Conservation (phyloP, 2,797 vertebrate species). For the Macropus fuliginosus region DNA sequence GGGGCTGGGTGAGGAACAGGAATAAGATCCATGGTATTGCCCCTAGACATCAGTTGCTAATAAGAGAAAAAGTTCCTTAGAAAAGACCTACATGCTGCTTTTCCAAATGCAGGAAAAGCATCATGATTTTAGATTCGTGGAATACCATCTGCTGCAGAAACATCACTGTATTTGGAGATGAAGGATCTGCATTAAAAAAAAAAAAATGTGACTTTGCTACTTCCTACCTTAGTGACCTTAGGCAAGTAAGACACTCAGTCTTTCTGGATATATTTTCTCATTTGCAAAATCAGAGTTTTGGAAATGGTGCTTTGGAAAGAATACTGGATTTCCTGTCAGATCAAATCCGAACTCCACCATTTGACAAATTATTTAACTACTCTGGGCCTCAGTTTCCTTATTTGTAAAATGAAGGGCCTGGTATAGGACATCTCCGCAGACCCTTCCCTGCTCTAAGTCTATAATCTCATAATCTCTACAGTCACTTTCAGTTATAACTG, state of each 20-base stretch:
- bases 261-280: constrained; percentile 1
- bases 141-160: background rate
- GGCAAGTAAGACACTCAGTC: background rate
- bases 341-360: background rate
- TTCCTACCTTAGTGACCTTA: background rate
- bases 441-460: background rate
- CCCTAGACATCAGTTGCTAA: constrained; percentile 43
- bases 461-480: background rate
- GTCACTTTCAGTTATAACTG: background rate
- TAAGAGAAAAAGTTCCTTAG: constrained; percentile 53
- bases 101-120: constrained; percentile 62
- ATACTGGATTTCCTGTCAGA: background rate
- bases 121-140: constrained; percentile 30
- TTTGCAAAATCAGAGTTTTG: background rate
- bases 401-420: background rate
- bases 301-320: background rate
- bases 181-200: background rate
- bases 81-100: constrained; percentile 62
- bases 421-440: background rate
- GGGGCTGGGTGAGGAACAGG: background rate
- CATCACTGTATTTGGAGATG: background rate
- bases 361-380: background rate
- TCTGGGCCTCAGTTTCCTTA: background rate
- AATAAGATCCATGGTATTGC: background rate
- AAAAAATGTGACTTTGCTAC: background rate